Evolutionary conservation across 92 coral and sea anemone species (phyloP).

Genomic region (Bergia puertoricense): DNA sequence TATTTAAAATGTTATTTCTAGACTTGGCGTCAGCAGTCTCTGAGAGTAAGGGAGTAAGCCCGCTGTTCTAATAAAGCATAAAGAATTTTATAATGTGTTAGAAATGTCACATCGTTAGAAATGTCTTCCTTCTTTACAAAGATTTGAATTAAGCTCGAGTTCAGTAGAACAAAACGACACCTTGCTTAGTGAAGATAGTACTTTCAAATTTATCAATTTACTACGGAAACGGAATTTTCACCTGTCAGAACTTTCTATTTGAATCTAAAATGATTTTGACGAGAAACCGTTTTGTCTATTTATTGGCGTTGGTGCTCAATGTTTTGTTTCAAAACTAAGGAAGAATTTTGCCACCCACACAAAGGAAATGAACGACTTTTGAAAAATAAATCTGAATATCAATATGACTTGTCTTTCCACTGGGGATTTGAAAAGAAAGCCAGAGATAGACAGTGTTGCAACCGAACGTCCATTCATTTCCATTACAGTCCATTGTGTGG

Average conservation of each 20-base stretch:
- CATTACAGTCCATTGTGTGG: constrained; percentile 10
- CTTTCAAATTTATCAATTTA: constrained; percentile 26
- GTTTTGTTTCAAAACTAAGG: constrained; percentile 19
- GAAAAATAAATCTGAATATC: background rate
- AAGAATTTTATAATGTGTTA: constrained; percentile 4
- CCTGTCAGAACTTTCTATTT: constrained; percentile 31
- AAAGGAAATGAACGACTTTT: constrained; percentile 1
- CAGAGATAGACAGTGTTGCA: background rate
- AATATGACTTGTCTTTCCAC: background rate
- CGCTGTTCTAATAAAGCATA: background rate
- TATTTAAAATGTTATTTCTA: constrained; percentile 27
- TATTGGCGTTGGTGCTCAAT: background rate
- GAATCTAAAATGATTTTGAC: background rate
- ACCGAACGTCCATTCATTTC: background rate
- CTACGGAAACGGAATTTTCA: constrained; percentile 33
- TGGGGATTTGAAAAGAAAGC: background rate
- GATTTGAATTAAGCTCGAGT: background rate
- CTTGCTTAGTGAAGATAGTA: background rate
- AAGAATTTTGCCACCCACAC: background rate
- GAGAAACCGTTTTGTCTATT: constrained; percentile 5
- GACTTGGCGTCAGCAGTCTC: constrained; percentile 18
- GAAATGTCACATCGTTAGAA: constrained; percentile 27
- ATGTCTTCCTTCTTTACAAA: background rate
- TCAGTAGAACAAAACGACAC: constrained; percentile 2
- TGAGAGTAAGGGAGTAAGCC: background rate